These are phyloP conservation scores for Eumerus sabulonum DNA, from an alignment of 2,888 invertebrate species.

Conservation along the genomic window DNA sequence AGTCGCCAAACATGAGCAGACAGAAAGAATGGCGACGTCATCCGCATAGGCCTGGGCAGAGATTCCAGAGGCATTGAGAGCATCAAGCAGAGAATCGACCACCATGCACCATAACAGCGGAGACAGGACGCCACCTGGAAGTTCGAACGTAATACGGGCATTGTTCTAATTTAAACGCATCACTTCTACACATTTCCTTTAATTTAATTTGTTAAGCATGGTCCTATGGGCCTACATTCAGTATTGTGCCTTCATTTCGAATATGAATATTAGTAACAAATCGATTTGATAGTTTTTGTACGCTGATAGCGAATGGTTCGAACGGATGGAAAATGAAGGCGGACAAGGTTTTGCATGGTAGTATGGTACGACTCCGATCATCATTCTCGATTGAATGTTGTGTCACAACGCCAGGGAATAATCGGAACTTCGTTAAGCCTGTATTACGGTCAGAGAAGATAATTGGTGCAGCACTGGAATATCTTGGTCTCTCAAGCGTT, in stretches of 20 bases:
- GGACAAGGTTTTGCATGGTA: slow-evolving; percentile 81
- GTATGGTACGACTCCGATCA: background rate
- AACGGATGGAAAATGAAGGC: slow-evolving; percentile 98
- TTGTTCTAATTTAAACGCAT: too few species aligned
- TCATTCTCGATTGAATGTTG: background rate
- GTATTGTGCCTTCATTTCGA: slow-evolving; percentile 80
- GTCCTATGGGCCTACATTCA: too few species aligned
- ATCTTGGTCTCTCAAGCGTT: slow-evolving; percentile 96
- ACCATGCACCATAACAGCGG: too few species aligned
- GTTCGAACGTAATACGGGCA: too few species aligned
- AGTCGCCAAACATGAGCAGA: too few species aligned
- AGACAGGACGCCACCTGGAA: too few species aligned
- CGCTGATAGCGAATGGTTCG: slow-evolving; percentile 97
- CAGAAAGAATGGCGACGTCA: too few species aligned
- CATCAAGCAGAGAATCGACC: too few species aligned
- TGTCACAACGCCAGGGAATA: slow-evolving; percentile 88
- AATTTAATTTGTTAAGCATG: too few species aligned
- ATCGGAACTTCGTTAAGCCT: slow-evolving; percentile 90
- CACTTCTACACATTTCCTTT: too few species aligned
- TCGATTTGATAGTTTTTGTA: slow-evolving; percentile 94
- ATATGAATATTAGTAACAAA: slow-evolving; percentile 98
- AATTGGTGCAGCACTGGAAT: slow-evolving; percentile 92
- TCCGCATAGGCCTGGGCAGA: too few species aligned
- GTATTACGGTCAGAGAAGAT: slow-evolving; percentile 91
- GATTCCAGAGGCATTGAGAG: too few species aligned